These are phyloP conservation scores for Myrmecobius fasciatus DNA, from an alignment of 2,113 vertebrate genomes.

Conservation along the genomic window DNA sequence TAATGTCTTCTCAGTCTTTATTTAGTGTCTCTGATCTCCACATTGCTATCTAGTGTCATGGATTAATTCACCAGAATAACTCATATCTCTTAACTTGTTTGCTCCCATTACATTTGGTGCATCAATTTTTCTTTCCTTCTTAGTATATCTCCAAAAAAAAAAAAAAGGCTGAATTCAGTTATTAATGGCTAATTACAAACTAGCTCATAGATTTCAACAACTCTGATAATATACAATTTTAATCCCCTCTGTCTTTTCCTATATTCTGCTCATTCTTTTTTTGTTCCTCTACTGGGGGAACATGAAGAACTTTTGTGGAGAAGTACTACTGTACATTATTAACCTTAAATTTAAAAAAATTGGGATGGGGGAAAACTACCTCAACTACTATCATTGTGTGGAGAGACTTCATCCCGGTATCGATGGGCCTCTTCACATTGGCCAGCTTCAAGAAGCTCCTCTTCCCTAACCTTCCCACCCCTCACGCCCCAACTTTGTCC, in stretches of 20 bases:
- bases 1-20: neutral
- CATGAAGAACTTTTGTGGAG: neutral
- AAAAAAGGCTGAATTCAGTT: neutral
- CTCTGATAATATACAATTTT: neutral
- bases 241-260: neutral
- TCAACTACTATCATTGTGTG: neutral
- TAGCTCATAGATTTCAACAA: neutral
- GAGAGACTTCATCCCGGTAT: neutral
- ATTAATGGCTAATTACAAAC: neutral
- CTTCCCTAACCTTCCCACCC: neutral
- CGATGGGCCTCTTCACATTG: neutral
- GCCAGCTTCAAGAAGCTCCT: neutral
- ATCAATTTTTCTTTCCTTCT: neutral
- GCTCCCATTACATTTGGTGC: neutral
- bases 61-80: neutral
- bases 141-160: neutral
- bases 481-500: neutral
- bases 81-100: neutral
- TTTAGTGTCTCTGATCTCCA: neutral
- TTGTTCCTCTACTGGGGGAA: neutral
- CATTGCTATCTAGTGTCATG: neutral
- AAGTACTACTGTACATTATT: neutral
- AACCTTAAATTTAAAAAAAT: neutral
- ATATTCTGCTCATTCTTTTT: neutral
- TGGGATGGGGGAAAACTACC: neutral